Evolutionary conservation across 2,113 vertebrate species (phyloP), one percentile per base, ranked within the genome.

Genomic region (Galeopterus variegatus): DNA sequence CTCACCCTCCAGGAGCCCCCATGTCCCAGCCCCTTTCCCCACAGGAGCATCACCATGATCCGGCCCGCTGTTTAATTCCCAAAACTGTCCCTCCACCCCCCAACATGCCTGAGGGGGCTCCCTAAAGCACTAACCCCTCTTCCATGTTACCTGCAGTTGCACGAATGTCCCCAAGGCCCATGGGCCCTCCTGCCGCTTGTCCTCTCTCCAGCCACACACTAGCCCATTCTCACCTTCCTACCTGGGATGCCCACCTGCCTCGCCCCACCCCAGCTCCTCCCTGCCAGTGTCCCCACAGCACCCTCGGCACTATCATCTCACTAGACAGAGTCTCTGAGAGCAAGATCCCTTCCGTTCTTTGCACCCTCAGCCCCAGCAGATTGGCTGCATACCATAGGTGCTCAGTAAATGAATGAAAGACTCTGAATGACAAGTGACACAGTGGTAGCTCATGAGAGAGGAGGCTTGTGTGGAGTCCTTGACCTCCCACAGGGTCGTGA

Each of bases 41-140:
- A 3, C 4, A 50, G 60, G 9, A 23, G 31, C 21, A 4, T 1
- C 5, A 2, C 12, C 0, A 21, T 7, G 54, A 21, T 8, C 80
- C 6, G 21, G 88, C 52, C n/a, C 24, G 31, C 31, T 17, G 19
- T 21, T 3, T 7, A 8, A n/a, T 24, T 17, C 72, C 15, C 58
- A 13, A 62, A 52, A 62, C 83, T 26, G 8, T 28, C 54, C 64
- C 45, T 28, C 62, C 28, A 41, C 56, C 36, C 31, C 18, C 41
- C 41, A 24, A n/a, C 36, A 23, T 45, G 19, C 19, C 28, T 5
- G 6, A 31, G 60, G 15, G 15, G 2, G 6, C 28, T n/a, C 56
- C 24, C 64, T 52, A 33, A 15, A 33, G 31, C 54, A 17, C 12
- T 1, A 11, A 48, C 1, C 36, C 28, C 31, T 50, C 72, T 24